Percentiles rank a stretch among this genome's conserved stretches.
Conservation (phyloP, 2,797 vertebrate genomes). For the Lophotriccus pileatus region DNA sequence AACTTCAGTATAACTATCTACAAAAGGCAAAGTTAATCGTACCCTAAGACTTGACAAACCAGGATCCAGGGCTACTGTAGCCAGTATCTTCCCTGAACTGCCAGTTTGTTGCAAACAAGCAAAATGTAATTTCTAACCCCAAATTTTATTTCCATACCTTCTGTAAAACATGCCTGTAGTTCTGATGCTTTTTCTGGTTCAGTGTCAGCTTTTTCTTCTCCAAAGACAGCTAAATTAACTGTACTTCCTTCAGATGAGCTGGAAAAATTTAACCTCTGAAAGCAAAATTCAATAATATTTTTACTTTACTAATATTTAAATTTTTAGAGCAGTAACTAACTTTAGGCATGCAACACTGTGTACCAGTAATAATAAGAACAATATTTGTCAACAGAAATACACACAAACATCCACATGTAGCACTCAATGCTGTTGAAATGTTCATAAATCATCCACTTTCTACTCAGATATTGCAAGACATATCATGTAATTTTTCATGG, state of each 20-base stretch:
- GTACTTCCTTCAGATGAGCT: slow-evolving; percentile 97
- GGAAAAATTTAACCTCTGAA: slow-evolving; percentile 77
- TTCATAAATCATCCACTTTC: slow-evolving; percentile 33
- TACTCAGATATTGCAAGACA: not conserved
- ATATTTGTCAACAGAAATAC: slow-evolving; percentile 46
- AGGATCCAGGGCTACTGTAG: not conserved
- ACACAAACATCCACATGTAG: slow-evolving; percentile 35
- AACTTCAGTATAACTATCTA: not conserved
- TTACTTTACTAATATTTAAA: not conserved
- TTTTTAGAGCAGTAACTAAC: not conserved
- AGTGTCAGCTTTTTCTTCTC: slow-evolving; percentile 81
- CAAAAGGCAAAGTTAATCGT: not conserved
- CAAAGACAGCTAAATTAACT: slow-evolving; percentile 77
- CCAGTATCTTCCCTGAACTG: not conserved
- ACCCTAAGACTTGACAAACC: not conserved
- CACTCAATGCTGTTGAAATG: slow-evolving; percentile 59
- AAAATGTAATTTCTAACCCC: not conserved
- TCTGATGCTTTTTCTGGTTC: slow-evolving; percentile 82
- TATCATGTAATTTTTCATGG: not conserved
- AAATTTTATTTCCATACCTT: not conserved
- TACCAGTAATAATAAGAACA: slow-evolving; percentile 13
- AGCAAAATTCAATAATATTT: slow-evolving; percentile 37
- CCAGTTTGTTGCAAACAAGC: not conserved
- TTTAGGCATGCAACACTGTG: slow-evolving; percentile 65
- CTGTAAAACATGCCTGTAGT: slow-evolving; percentile 89